Percentiles rank a stretch among this genome's conserved stretches.
Evolutionary conservation across 1,140 invertebrate genomes (phyloP).

Genomic region (Listronotus oregonensis): DNA sequence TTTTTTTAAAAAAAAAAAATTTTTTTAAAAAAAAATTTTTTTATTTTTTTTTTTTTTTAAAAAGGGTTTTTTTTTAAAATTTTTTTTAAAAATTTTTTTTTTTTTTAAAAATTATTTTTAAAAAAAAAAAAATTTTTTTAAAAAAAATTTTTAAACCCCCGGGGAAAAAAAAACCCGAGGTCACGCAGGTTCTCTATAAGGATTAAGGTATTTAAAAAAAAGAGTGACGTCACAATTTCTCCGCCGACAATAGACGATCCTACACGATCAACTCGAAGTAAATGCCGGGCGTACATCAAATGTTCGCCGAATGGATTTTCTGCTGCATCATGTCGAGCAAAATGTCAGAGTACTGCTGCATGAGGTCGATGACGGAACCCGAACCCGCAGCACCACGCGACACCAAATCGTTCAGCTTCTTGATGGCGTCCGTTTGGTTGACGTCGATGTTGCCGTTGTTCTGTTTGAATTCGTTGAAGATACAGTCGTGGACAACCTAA

Average conservation of each 20-base stretch:
- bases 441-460: slow-evolving; percentile 49
- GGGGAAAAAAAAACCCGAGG: neutral
- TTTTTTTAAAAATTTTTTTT: too few species aligned
- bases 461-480: slow-evolving; percentile 49
- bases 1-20: too few species aligned
- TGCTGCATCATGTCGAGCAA: slow-evolving; percentile 67
- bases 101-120: too few species aligned
- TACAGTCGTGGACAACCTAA: slow-evolving; percentile 55
- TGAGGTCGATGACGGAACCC: slow-evolving; percentile 63
- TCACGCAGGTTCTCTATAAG: neutral
- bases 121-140: too few species aligned
- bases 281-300: slow-evolving; percentile 42
- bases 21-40: too few species aligned
- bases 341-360: slow-evolving; percentile 70
- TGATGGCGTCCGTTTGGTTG: slow-evolving; percentile 53
- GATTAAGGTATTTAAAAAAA: too few species aligned
- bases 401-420: slow-evolving; percentile 54
- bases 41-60: too few species aligned
- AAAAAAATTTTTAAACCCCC: too few species aligned
- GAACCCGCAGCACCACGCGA: slow-evolving; percentile 56
- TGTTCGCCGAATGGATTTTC: slow-evolving; percentile 58
- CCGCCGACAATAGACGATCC: neutral
- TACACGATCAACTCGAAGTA: slow-evolving; percentile 34
- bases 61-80: too few species aligned
- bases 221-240: neutral